Conservation (phyloP, 1,140 invertebrate genomes). For the Pinna nobilis region DNA sequence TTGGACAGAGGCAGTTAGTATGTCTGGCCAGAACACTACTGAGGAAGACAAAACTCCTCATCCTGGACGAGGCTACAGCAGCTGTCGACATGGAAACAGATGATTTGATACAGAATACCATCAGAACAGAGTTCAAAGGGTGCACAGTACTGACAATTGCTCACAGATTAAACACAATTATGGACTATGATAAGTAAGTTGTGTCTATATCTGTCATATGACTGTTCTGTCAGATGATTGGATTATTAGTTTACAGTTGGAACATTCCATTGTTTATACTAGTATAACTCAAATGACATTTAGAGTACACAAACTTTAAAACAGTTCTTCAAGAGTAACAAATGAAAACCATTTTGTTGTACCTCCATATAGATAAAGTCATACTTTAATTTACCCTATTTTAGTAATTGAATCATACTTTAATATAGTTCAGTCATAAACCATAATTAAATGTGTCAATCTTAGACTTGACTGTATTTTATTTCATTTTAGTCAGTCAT, state of each 20-base stretch:
- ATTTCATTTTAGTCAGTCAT: too few species aligned
- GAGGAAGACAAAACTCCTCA: conserved; percentile 82
- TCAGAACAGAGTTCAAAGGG: conserved; percentile 70
- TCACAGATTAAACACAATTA: conserved; percentile 76
- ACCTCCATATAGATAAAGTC: not conserved
- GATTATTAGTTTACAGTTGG: too few species aligned
- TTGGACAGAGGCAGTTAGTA: conserved; percentile 77
- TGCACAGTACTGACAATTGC: conserved; percentile 76
- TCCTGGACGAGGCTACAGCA: conserved; percentile 80
- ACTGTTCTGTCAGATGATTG: too few species aligned
- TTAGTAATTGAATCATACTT: too few species aligned
- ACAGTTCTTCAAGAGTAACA: not conserved
- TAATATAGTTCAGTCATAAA: too few species aligned
- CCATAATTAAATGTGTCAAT: too few species aligned
- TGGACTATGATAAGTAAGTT: conserved; percentile 72
- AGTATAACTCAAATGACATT: not conserved
- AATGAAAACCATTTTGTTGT: not conserved
- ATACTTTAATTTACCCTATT: too few species aligned
- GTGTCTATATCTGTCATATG: not conserved
- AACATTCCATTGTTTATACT: too few species aligned
- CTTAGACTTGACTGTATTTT: too few species aligned
- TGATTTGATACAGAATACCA: conserved; percentile 74
- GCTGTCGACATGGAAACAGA: conserved; percentile 75
- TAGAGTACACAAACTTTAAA: not conserved
- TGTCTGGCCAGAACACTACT: conserved; percentile 77